Percentiles rank a stretch among this genome's conserved stretches.
These are phyloP conservation scores for Xenentodon cancila DNA, from an alignment of 2,797 vertebrate species.

Conservation along the genomic window DNA sequence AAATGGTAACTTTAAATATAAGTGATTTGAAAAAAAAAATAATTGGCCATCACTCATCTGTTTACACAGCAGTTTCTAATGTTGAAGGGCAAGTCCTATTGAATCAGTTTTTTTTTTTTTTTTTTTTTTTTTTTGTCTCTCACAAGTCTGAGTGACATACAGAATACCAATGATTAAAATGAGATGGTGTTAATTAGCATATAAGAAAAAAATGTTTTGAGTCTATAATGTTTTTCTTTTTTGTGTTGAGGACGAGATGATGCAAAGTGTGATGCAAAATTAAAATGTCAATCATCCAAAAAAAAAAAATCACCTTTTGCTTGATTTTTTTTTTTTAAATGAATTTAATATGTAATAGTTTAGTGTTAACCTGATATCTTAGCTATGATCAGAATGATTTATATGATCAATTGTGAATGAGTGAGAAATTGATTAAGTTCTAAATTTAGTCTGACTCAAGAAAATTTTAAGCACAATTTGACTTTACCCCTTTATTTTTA, in stretches of 20 bases:
- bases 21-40: constrained; percentile 20
- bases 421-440: constrained; percentile 1
- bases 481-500: not conserved
- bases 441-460: too few species aligned
- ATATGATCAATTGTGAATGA: constrained; percentile 20
- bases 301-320: constrained; percentile 44
- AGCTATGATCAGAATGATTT: constrained; percentile 27
- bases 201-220: constrained; percentile 4
- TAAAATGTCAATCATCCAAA: not conserved
- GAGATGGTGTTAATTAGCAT: constrained; percentile 65
- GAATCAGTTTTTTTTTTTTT: constrained; percentile 19
- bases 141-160: constrained; percentile 37
- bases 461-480: not conserved
- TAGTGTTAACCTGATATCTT: constrained; percentile 30
- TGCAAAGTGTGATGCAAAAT: not conserved
- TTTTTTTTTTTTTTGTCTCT: constrained; percentile 26
- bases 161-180: constrained; percentile 69
- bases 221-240: constrained; percentile 1
- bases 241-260: constrained; percentile 32
- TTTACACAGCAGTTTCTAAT: constrained; percentile 53
- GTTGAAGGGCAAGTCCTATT: constrained; percentile 37
- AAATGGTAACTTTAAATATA: constrained; percentile 40
- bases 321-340: constrained; percentile 47
- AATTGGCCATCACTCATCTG: constrained; percentile 9
- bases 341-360: constrained; percentile 29